phyloP scores from a whole-genome alignment of 2,797 vertebrate genomes.

The Coilia nasus region DNA sequence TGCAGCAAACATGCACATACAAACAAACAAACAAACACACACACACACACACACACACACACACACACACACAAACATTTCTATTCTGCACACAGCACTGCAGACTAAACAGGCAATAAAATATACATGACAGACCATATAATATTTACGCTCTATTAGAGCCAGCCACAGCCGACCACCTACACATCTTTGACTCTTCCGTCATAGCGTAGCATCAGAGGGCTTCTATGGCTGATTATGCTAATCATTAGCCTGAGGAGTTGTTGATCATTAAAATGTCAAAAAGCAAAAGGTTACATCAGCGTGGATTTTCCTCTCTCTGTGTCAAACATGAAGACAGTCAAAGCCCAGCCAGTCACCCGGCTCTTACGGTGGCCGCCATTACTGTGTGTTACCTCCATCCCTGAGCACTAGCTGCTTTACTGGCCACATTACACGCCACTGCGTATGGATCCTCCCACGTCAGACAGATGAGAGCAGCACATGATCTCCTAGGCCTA shows the following conservation, averaged over 20 bases:
- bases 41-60: not conserved
- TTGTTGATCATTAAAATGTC: slow-evolving; percentile 60
- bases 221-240: slow-evolving; percentile 61
- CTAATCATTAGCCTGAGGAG: slow-evolving; percentile 60
- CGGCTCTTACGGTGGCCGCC: not conserved
- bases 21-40: not conserved
- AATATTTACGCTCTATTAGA: slow-evolving; percentile 58
- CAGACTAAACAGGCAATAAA: slow-evolving; percentile 12
- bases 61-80: slow-evolving; percentile 32
- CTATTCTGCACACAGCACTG: slow-evolving; percentile 32
- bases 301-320: slow-evolving; percentile 45
- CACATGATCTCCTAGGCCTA: too few species aligned
- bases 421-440: too few species aligned
- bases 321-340: slow-evolving; percentile 29
- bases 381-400: too few species aligned
- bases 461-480: too few species aligned
- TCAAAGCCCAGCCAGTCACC: slow-evolving; percentile 30
- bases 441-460: too few species aligned
- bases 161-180: slow-evolving; percentile 47
- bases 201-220: slow-evolving; percentile 54
- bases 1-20: not conserved
- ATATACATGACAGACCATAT: slow-evolving; percentile 12
- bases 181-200: slow-evolving; percentile 52
- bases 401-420: too few species aligned
- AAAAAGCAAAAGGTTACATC: slow-evolving; percentile 50